phyloP scores from a whole-genome alignment of 2,113 vertebrate genomes.

The Scomber scombrus region DNA sequence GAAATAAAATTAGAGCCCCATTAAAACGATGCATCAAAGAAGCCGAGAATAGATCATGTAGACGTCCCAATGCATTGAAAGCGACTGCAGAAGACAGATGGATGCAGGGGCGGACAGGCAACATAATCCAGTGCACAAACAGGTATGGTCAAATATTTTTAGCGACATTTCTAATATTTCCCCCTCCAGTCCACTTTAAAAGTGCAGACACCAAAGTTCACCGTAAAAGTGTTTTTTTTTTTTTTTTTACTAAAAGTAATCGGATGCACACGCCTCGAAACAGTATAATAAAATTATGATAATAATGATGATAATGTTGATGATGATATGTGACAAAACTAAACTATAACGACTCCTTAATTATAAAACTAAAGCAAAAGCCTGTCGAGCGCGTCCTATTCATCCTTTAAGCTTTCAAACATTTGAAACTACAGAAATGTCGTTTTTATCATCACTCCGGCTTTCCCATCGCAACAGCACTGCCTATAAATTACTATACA shows the following conservation, averaged over 20 bases:
- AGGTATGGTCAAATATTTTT: not conserved
- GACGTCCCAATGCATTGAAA: slow-evolving; percentile 50
- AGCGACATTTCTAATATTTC: not conserved
- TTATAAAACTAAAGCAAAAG: not conserved
- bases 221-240: no score
- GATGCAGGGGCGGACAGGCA: slow-evolving; percentile 1
- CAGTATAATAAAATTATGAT: not conserved
- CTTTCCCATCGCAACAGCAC: slow-evolving; percentile 1
- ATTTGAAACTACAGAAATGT: not conserved
- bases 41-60: slow-evolving; percentile 51
- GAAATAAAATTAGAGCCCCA: slow-evolving; percentile 57
- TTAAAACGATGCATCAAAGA: slow-evolving; percentile 69
- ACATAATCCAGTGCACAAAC: not conserved
- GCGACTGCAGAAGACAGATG: slow-evolving; percentile 12
- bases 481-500: not conserved
- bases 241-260: not conserved
- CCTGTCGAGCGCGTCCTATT: not conserved
- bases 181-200: not conserved
- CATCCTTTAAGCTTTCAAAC: not conserved
- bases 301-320: not conserved
- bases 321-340: not conserved
- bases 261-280: not conserved
- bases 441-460: not conserved
- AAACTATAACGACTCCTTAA: not conserved
- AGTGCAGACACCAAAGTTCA: not conserved